phyloP scores from a whole-genome alignment of 2,888 invertebrate species.

The Eudiplozoon nipponicum region DNA sequence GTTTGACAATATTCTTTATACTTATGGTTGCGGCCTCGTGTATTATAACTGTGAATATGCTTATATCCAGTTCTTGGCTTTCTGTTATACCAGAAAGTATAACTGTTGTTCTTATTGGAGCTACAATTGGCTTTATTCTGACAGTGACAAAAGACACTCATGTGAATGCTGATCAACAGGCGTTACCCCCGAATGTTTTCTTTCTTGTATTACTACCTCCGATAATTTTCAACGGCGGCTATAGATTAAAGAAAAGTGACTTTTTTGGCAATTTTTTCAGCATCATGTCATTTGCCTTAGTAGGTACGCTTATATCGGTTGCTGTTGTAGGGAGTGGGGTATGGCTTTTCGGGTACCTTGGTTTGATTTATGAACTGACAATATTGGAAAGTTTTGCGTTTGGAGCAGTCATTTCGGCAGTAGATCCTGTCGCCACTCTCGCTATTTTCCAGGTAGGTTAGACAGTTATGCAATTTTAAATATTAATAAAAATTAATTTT shows the following conservation, averaged over 20 bases:
- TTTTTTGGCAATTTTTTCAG: slow-evolving; percentile 78
- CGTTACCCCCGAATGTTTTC: slow-evolving; percentile 85
- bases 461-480: background rate
- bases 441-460: slow-evolving; percentile 51
- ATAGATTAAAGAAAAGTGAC: slow-evolving; percentile 63
- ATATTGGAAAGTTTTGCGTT: slow-evolving; percentile 93
- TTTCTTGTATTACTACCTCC: slow-evolving; percentile 78
- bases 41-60: slow-evolving; percentile 61
- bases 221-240: slow-evolving; percentile 92
- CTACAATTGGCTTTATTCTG: slow-evolving; percentile 55
- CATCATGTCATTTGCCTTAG: slow-evolving; percentile 74
- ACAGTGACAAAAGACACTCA: slow-evolving; percentile 45
- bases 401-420: slow-evolving; percentile 81
- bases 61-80: slow-evolving; percentile 58
- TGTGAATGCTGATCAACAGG: slow-evolving; percentile 51
- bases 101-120: slow-evolving; percentile 66
- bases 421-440: slow-evolving; percentile 89
- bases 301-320: slow-evolving; percentile 81
- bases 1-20: slow-evolving; percentile 86
- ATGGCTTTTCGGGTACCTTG: slow-evolving; percentile 51
- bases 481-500: too few relatives aligned
- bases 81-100: slow-evolving; percentile 87
- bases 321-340: slow-evolving; percentile 78
- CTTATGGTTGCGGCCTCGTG: slow-evolving; percentile 58
- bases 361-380: slow-evolving; percentile 48